Evolutionary conservation across 2,888 invertebrate species (phyloP), one percentile per base, ranked within the genome.

Genomic region (Melieria picta): DNA sequence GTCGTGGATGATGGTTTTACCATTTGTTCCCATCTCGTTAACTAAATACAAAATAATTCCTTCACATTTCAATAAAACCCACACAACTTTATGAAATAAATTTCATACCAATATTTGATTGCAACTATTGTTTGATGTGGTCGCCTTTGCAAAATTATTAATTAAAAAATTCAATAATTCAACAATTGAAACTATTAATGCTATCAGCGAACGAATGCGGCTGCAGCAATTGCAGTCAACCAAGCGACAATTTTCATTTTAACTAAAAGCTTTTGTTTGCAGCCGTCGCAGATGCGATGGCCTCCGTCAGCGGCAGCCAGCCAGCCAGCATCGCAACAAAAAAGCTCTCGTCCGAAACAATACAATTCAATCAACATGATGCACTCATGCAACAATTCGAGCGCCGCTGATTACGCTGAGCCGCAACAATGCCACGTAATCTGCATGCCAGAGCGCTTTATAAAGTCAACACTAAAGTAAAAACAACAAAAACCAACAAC

Each of bases 171-270:
- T 11, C 10, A 50, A 50, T 50, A 11, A 50, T 50, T 50, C n/a
- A 50, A 50, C n/a, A 11, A n/a, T 50, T 50, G n/a, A 50, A 50
- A 50, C 52, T 11, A 50, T 50, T 50, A 50, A 11, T 50, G n/a
- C n/a, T 50, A 50, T 11, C 10, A 50, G 10, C 30, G 30, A 30
- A 30, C 30, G 30, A 30, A 30, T 30, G 30, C 30, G 30, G 30
- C 30, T 30, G 30, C 30, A 30, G 30, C 30, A 30, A 30, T 30
- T 30, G 30, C 30, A 30, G 3, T 30, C 80, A 81, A 77, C 82
- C 80, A 82, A 80, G 81, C 83, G 81, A 79, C 82, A 81, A 82
- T 81, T 80, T 81, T 82, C 83, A 82, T 81, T 82, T 81, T 82
- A 81, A 82, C 80, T 78, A 78, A 65, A 71, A 71, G 46, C 58